Conservation (phyloP, 92 coral and sea anemone species). For the Chrysogorgia sp. region DNA sequence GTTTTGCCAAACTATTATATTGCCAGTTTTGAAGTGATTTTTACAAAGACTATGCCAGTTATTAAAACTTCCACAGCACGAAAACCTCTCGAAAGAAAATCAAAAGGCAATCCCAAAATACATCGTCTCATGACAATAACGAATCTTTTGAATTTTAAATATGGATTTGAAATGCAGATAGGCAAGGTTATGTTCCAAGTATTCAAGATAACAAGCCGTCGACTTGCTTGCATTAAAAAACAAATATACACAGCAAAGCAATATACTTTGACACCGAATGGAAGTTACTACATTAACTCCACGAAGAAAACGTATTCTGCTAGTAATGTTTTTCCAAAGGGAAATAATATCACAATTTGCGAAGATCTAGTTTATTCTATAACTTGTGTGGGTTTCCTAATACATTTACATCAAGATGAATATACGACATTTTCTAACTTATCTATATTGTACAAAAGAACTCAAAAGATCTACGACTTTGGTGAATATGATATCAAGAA, state of each 20-base stretch:
- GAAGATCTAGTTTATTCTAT: background rate
- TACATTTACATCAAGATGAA: slow-evolving; percentile 3
- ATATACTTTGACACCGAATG: background rate
- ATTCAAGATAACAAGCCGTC: slow-evolving; percentile 1
- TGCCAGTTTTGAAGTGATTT: background rate
- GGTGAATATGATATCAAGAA: slow-evolving; percentile 41
- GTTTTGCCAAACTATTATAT: background rate
- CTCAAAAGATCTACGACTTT: slow-evolving; percentile 6
- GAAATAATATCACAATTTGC: slow-evolving; percentile 12
- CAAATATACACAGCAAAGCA: slow-evolving; percentile 3
- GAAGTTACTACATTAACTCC: slow-evolving; percentile 1
- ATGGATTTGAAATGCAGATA: background rate
- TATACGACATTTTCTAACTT: slow-evolving; percentile 6
- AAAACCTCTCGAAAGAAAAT: background rate
- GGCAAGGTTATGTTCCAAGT: background rate
- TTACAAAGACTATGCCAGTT: slow-evolving; percentile 12
- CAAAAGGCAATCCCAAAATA: background rate
- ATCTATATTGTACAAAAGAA: slow-evolving; percentile 2
- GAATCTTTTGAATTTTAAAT: background rate
- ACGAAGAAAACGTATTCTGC: slow-evolving; percentile 12
- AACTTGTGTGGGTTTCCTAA: background rate
- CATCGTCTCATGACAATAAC: background rate
- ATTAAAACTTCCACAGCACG: background rate
- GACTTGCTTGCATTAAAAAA: slow-evolving; percentile 7
- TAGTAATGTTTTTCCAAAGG: background rate